Conservation (phyloP, 2,113 vertebrate species). For the mouse (Mus musculus) region GRCm39 chr3:64343001-64343500, state of each 20-base stretch:
- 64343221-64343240: not conserved
- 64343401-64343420: not conserved
- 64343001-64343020: not conserved
- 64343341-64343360: not conserved
- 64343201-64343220: not conserved
- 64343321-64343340: not conserved
- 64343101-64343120: not conserved
- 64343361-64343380: not conserved
- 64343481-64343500: not conserved
- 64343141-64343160: not conserved
- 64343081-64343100: not conserved
- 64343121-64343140: not conserved
- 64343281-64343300: not conserved
- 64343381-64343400: not conserved
- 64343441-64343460: not conserved
- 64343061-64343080: not conserved
- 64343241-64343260: not conserved
- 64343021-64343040: not conserved
- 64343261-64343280: slow-evolving; percentile 18
- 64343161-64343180: not conserved
- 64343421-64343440: not conserved
- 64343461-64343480: not conserved
- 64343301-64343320: not conserved
- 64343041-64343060: not conserved
- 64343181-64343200: not conserved